Percentiles rank a stretch among this genome's conserved stretches.
Evolutionary conservation across 2,113 vertebrate species (phyloP).

Genomic region (Pardalotus punctatus): DNA sequence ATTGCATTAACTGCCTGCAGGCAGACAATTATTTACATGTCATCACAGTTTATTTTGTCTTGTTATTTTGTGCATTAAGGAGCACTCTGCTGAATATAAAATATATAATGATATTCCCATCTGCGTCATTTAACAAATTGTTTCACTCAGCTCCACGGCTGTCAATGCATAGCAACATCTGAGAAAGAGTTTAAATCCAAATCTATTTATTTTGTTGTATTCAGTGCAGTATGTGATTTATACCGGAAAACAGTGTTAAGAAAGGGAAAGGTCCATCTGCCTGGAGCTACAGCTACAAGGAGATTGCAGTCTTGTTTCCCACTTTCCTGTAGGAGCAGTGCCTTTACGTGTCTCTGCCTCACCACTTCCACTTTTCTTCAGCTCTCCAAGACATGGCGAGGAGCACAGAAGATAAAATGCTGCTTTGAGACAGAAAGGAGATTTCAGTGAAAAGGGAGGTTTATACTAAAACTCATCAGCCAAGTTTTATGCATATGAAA

Average conservation of each 20-base stretch:
- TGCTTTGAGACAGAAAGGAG: neutral
- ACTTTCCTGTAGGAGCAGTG: neutral
- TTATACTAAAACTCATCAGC: neutral
- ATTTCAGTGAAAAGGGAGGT: neutral
- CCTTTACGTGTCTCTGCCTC: neutral
- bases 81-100: neutral
- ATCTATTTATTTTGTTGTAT: neutral
- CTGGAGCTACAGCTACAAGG: neutral
- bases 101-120: neutral
- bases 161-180: neutral
- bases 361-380: neutral
- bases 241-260: neutral
- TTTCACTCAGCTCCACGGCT: neutral
- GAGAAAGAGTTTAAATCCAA: neutral
- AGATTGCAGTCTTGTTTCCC: accelerated
- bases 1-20: conserved; percentile 10
- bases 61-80: neutral
- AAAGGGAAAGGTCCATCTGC: neutral
- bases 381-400: neutral
- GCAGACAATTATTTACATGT: conserved; percentile 2
- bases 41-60: neutral
- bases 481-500: neutral
- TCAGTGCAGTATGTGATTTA: neutral
- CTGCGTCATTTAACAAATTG: neutral
- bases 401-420: neutral